These are phyloP conservation scores for Meloidogyne hapla DNA, from an alignment of 1,140 invertebrate genomes.

Conservation along the genomic window DNA sequence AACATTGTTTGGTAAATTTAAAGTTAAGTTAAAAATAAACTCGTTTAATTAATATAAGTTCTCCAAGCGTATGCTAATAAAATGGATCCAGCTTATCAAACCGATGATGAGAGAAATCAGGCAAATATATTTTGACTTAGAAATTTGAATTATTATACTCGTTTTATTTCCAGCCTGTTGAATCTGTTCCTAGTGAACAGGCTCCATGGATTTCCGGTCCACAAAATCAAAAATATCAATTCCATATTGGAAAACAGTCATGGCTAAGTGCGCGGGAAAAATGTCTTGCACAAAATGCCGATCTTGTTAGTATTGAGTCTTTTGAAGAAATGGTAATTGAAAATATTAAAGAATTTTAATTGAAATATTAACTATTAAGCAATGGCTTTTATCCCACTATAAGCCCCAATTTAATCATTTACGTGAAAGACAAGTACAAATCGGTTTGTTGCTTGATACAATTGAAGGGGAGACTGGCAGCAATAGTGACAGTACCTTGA, in stretches of 20 bases:
- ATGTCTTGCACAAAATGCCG: constrained; percentile 50
- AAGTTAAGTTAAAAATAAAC: background rate
- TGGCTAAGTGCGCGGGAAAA: constrained; percentile 51
- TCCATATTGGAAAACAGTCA: constrained; percentile 53
- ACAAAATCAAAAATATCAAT: constrained; percentile 50
- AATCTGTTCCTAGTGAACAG: constrained; percentile 22
- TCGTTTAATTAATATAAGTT: background rate
- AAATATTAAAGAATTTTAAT: background rate
- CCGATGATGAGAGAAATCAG: background rate
- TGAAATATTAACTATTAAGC: constrained; percentile 11
- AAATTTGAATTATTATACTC: background rate
- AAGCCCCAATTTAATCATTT: constrained; percentile 40
- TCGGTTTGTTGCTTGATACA: constrained; percentile 39
- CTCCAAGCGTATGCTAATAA: background rate
- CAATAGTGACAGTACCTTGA: background rate
- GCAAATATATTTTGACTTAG: background rate
- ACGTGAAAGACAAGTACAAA: constrained; percentile 48
- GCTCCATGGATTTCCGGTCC: constrained; percentile 47
- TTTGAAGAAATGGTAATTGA: constrained; percentile 42
- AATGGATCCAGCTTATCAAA: background rate
- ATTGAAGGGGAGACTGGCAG: constrained; percentile 10
- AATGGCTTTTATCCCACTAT: constrained; percentile 51
- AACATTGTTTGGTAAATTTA: constrained; percentile 8
- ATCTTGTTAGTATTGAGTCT: constrained; percentile 41
- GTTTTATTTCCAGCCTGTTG: background rate